Conservation (phyloP, 2,113 vertebrate species). For the Takifugu bimaculatus region DNA sequence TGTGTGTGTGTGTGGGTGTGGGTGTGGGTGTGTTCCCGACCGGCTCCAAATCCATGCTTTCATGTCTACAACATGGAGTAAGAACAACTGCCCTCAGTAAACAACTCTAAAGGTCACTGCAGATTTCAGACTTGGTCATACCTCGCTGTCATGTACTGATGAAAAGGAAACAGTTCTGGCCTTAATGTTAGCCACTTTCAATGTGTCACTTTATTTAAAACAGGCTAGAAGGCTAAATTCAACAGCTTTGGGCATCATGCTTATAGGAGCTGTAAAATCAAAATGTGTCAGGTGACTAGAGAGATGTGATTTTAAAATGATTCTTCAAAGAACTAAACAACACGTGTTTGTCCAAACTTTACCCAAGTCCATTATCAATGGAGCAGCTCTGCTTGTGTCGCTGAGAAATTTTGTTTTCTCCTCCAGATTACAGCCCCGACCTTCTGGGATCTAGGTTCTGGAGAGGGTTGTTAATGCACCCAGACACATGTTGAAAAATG, state of each 20-base stretch:
- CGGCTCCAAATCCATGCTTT: slow-evolving; percentile 38
- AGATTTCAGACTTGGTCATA: slow-evolving; percentile 46
- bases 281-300: slow-evolving; percentile 1
- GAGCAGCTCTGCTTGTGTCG: slow-evolving; percentile 13
- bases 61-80: slow-evolving; percentile 33
- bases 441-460: not conserved
- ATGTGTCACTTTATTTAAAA: slow-evolving; percentile 37
- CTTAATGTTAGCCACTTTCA: slow-evolving; percentile 53
- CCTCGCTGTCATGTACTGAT: slow-evolving; percentile 35
- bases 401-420: slow-evolving; percentile 12
- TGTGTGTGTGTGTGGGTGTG: slow-evolving; percentile 3
- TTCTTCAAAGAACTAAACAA: slow-evolving; percentile 17
- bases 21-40: slow-evolving; percentile 7
- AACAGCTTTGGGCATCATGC: slow-evolving; percentile 19
- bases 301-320: not conserved
- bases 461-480: not conserved
- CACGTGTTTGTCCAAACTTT: slow-evolving; percentile 9
- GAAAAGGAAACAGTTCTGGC: slow-evolving; percentile 54
- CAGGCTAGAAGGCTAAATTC: slow-evolving; percentile 11
- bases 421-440: not conserved
- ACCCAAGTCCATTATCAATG: slow-evolving; percentile 18
- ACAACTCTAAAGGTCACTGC: slow-evolving; percentile 63
- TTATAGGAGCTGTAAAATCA: slow-evolving; percentile 12
- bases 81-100: slow-evolving; percentile 57
- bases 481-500: not conserved